Percentiles rank a stretch among this genome's conserved stretches.
Evolutionary conservation across 2,888 invertebrate genomes (phyloP).

Genomic region (Aradus depressus): DNA sequence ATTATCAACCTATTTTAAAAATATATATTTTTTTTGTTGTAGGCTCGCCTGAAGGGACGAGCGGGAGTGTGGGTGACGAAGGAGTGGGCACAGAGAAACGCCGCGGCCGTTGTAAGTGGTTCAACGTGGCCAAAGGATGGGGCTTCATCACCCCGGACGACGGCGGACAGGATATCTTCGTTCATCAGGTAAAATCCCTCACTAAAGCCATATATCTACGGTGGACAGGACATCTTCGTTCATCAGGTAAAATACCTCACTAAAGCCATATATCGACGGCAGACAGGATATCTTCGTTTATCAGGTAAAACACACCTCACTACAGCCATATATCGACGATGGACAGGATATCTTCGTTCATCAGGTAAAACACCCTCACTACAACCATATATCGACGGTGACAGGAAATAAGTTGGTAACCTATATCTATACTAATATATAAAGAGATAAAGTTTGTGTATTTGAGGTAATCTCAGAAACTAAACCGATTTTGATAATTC

Average conservation of each 20-base stretch:
- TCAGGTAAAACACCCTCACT: no score
- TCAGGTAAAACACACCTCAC: no score
- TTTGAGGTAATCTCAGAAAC: no score
- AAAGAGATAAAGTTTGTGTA: no score
- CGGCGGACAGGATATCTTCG: conserved; percentile 82
- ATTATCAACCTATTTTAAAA: no score
- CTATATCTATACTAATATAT: no score
- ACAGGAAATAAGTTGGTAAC: no score
- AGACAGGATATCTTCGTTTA: conserved; percentile 88
- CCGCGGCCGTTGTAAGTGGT: conserved; percentile 85
- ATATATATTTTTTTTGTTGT: conserved; percentile 16
- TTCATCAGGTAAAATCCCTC: conserved; percentile 86
- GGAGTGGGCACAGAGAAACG: conserved; percentile 49
- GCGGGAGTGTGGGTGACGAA: conserved; percentile 37
- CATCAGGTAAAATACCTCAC: conserved; percentile 88
- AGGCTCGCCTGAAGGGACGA: conserved; percentile 39
- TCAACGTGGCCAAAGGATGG: conserved; percentile 91
- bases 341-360: conserved; percentile 88
- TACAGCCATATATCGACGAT: no score
- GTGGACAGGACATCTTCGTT: conserved; percentile 83
- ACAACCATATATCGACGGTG: no score
- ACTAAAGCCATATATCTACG: no score
- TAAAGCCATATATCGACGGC: no score
- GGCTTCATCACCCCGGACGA: conserved; percentile 87
- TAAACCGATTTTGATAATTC: no score